Evolutionary conservation across 2,113 vertebrate genomes (phyloP).

Genomic region (Acrocephalus kingi): DNA sequence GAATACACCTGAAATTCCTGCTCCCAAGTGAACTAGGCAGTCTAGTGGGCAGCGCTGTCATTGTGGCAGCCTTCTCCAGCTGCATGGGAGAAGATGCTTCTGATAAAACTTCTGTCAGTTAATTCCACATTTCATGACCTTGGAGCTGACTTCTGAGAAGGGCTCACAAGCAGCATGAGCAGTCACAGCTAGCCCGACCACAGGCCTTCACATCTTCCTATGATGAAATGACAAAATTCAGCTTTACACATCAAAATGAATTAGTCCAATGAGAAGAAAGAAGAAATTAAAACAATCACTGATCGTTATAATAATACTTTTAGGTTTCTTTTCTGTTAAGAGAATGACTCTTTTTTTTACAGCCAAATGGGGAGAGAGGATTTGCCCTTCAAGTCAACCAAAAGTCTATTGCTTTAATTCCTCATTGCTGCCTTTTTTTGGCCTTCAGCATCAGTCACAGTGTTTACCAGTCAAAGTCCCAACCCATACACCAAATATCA

Average conservation of each 20-base stretch:
- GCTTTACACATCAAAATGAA: constrained; percentile 1
- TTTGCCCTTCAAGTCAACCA: constrained; percentile 50
- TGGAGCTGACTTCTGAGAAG: background rate
- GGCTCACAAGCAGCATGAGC: background rate
- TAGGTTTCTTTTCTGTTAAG: background rate
- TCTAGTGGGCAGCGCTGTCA: background rate
- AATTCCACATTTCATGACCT: background rate
- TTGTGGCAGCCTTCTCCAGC: background rate
- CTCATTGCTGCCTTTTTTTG: constrained; percentile 53
- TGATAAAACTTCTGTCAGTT: background rate
- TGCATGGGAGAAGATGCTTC: background rate
- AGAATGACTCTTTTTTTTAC: background rate
- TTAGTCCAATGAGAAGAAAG: background rate
- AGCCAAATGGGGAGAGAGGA: background rate
- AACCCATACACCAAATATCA: constrained; percentile 68
- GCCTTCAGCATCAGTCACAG: constrained; percentile 47
- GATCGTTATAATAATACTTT: background rate
- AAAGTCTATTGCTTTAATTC: constrained; percentile 53
- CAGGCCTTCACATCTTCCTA: background rate
- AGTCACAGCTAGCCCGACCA: background rate
- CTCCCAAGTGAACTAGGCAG: background rate
- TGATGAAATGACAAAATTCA: background rate
- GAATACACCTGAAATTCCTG: background rate
- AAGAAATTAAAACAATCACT: background rate
- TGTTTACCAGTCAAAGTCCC: constrained; percentile 67